Percentiles rank a stretch among this genome's conserved stretches.
phyloP scores from a whole-genome alignment of 92 coral and sea anemone genomes.

The Palythoa grandiflora region DNA sequence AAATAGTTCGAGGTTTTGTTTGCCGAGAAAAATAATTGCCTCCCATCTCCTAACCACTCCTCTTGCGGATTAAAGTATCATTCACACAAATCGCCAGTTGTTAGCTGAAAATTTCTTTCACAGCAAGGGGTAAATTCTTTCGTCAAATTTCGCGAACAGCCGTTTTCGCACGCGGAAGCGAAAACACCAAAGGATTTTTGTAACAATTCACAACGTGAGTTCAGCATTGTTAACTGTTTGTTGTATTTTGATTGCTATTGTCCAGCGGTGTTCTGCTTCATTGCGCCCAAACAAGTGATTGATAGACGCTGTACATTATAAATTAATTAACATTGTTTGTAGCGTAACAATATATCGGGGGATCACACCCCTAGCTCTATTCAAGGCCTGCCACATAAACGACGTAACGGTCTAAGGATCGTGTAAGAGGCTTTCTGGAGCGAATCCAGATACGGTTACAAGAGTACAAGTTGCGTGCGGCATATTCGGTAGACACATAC shows the following conservation, averaged over 20 bases:
- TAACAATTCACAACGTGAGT: conserved; percentile 77
- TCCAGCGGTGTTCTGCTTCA: conserved; percentile 81
- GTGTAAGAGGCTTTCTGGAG: conserved; percentile 48
- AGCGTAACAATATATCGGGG: conserved; percentile 95
- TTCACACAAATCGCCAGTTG: conserved; percentile 42
- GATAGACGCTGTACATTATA: conserved; percentile 99
- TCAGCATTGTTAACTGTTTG: conserved; percentile 84
- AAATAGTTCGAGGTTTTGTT: conserved; percentile 84
- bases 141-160: conserved; percentile 42
- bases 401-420: conserved; percentile 85
- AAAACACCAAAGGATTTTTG: conserved; percentile 51
- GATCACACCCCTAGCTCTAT: conserved; percentile 88
- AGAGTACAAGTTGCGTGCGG: conserved; percentile 35
- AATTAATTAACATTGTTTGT: conserved; percentile 99
- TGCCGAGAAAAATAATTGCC: conserved; percentile 88
- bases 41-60: conserved; percentile 59
- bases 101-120: conserved; percentile 54
- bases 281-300: conserved; percentile 84
- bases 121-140: conserved; percentile 55
- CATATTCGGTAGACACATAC: conserved; percentile 25
- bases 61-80: conserved; percentile 59
- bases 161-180: conserved; percentile 47
- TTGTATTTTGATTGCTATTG: conserved; percentile 89
- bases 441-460: conserved; percentile 62
- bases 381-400: conserved; percentile 82